A percentile compares a stretch with the other conserved stretches of the same genome.
Conservation (phyloP, 2,888 invertebrate species). For the Trypoxylon attenuatum region DNA sequence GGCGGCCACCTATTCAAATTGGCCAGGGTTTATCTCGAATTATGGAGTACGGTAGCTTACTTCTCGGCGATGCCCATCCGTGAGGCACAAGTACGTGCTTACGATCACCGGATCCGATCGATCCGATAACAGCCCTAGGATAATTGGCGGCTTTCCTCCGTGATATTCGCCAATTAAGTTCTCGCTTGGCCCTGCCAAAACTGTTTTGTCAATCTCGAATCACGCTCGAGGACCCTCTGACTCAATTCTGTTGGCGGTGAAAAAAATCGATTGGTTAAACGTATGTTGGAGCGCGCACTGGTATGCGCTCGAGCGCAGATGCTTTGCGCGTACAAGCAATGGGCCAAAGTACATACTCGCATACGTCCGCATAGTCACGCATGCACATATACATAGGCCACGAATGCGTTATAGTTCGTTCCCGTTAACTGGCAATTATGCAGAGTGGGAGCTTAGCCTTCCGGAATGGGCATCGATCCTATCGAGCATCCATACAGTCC, state of each 20-base stretch:
- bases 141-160: slow-evolving; percentile 36
- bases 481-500: slow-evolving; percentile 43
- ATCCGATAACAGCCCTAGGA: slow-evolving; percentile 25
- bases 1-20: slow-evolving; percentile 29
- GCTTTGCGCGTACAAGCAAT: no score
- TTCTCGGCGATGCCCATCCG: slow-evolving; percentile 41
- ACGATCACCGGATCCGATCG: slow-evolving; percentile 16
- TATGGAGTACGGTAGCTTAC: slow-evolving; percentile 37
- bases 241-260: slow-evolving; percentile 4
- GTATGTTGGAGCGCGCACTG: neutral
- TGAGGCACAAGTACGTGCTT: slow-evolving; percentile 32
- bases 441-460: slow-evolving; percentile 60
- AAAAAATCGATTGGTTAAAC: slow-evolving; percentile 15
- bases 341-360: no score
- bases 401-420: slow-evolving; percentile 38
- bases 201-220: slow-evolving; percentile 30
- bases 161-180: slow-evolving; percentile 23
- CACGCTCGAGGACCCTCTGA: neutral
- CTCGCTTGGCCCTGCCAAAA: slow-evolving; percentile 21
- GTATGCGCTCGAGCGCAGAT: no score
- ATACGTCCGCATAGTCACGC: neutral
- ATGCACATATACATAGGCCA: slow-evolving; percentile 11
- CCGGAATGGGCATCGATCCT: slow-evolving; percentile 52
- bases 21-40: slow-evolving; percentile 40
- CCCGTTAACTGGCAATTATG: slow-evolving; percentile 58